Conservation (phyloP, 2,797 vertebrate genomes). For the Typhlichthys eigenmanni region DNA sequence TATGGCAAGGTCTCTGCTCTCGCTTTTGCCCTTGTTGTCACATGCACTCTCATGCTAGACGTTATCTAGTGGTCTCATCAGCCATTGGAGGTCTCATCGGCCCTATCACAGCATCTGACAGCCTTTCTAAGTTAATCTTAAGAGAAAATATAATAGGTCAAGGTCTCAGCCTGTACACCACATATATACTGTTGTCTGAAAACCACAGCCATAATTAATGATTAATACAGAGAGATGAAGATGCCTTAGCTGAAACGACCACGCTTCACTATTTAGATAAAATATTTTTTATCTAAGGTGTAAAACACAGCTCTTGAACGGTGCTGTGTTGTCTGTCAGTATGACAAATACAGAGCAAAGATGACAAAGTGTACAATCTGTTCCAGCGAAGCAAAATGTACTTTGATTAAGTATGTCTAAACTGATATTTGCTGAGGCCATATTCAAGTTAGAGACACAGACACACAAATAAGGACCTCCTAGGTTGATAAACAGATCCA, state of each 20-base stretch:
- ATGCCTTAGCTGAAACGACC: conserved; percentile 3
- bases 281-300: not conserved
- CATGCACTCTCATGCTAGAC: conserved; percentile 35
- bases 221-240: conserved; percentile 1
- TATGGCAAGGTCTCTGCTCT: conserved; percentile 30
- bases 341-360: conserved; percentile 17
- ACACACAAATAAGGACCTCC: conserved; percentile 3
- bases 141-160: conserved; percentile 1
- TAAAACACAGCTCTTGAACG: too few species aligned
- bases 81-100: conserved; percentile 3
- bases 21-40: conserved; percentile 18
- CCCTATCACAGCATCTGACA: conserved; percentile 17
- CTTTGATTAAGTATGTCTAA: conserved; percentile 20
- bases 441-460: not conserved
- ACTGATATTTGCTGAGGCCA: too few species aligned
- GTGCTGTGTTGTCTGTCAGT: not conserved
- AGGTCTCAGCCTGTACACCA: conserved; percentile 3
- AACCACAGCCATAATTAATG: not conserved
- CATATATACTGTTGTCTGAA: conserved; percentile 2
- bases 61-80: conserved; percentile 41
- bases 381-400: conserved; percentile 20
- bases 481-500: conserved; percentile 13
- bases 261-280: too few species aligned
- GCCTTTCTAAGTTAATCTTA: conserved; percentile 5
- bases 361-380: not conserved